Evolutionary conservation across 2,888 invertebrate genomes (phyloP).

Genomic region (Blastobasis lacticolella): DNA sequence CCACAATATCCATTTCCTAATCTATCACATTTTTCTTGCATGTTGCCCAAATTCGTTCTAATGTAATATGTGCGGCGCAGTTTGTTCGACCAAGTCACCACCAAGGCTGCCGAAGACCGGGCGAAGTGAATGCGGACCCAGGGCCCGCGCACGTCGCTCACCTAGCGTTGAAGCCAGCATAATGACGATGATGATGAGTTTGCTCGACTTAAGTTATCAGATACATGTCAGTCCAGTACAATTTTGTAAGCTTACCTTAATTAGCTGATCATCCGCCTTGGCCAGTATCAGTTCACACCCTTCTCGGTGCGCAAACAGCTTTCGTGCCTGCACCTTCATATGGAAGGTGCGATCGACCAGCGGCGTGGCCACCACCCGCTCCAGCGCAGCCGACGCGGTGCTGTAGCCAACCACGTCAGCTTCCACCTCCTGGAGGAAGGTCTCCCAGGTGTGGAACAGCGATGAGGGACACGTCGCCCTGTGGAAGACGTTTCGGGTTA

Average conservation of each 20-base stretch:
- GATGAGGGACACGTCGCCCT: constrained; percentile 85
- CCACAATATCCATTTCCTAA: no score
- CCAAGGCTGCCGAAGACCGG: no score
- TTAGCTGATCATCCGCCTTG: constrained; percentile 80
- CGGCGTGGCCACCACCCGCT: constrained; percentile 85
- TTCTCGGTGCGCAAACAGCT: constrained; percentile 92
- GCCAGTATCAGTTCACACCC: constrained; percentile 90
- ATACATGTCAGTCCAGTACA: no score
- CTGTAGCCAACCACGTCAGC: constrained; percentile 89
- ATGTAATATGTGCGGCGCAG: no score
- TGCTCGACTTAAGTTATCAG: no score
- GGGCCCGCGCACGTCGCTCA: no score
- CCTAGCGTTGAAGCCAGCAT: no score
- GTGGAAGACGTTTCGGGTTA: constrained; percentile 15
- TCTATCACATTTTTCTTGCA: no score
- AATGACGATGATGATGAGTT: no score
- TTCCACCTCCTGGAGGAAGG: constrained; percentile 91
- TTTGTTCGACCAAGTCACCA: no score
- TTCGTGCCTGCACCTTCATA: constrained; percentile 91
- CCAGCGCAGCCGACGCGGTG: constrained; percentile 87
- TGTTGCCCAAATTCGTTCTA: no score
- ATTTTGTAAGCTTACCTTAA: constrained; percentile 36
- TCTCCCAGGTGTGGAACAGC: constrained; percentile 93
- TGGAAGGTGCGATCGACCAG: constrained; percentile 91
- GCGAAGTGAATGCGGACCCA: no score